Conservation (phyloP, 2,888 invertebrate species). For the Perizoma affinitatum region DNA sequence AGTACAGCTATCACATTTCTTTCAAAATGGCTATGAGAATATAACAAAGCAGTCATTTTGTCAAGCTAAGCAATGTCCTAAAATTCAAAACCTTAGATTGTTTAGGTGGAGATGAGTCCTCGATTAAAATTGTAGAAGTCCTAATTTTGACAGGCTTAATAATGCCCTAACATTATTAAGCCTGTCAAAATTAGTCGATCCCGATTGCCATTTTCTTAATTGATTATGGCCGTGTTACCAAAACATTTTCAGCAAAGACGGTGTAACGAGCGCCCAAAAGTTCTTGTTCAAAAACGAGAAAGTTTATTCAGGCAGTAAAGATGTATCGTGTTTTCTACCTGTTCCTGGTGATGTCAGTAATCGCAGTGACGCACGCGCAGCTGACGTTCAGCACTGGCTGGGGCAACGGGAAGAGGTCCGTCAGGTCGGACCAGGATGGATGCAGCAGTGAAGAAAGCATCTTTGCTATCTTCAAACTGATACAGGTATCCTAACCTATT, state of each 20-base stretch:
- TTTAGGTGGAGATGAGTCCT: too few relatives aligned
- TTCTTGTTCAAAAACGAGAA: too few relatives aligned
- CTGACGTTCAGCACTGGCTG: constrained; percentile 84
- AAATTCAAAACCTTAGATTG: too few relatives aligned
- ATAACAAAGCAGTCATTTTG: too few relatives aligned
- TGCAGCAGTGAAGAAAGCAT: constrained; percentile 83
- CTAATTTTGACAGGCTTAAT: too few relatives aligned
- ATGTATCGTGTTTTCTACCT: constrained; percentile 53
- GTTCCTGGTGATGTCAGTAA: constrained; percentile 44
- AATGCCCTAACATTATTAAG: neutral
- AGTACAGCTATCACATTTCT: too few relatives aligned
- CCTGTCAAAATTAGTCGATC: neutral
- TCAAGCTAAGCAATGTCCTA: too few relatives aligned
- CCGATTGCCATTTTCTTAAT: too few relatives aligned
- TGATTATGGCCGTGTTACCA: too few relatives aligned
- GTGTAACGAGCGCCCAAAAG: too few relatives aligned
- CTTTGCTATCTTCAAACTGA: constrained; percentile 83
- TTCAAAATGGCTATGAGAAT: too few relatives aligned
- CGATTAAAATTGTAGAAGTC: neutral
- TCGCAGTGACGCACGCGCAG: constrained; percentile 67
- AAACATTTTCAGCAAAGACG: too few relatives aligned
- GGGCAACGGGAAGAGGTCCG: constrained; percentile 75
- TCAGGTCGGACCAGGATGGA: constrained; percentile 50
- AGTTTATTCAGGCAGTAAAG: constrained; percentile 20
- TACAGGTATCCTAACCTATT: constrained; percentile 68